A percentile compares a stretch with the other conserved stretches of the same genome.
Evolutionary conservation across 2,888 invertebrate species (phyloP).

Genomic region (Gerris lacustris): DNA sequence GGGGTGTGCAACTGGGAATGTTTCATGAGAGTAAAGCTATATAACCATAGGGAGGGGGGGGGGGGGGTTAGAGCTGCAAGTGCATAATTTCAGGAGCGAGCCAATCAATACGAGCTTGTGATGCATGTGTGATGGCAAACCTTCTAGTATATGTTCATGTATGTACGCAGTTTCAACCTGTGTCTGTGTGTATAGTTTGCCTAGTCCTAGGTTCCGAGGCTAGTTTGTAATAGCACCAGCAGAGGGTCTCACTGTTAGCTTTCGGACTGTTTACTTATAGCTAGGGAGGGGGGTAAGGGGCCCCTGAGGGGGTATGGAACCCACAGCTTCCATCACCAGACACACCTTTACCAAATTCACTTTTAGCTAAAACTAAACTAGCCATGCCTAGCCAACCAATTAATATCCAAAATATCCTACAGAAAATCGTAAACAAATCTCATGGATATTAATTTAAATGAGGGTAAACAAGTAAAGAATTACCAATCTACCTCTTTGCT

Average conservation of each 20-base stretch:
- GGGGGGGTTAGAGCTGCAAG: neutral
- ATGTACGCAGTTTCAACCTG: too few species aligned
- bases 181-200: neutral
- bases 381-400: too few species aligned
- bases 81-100: conserved; percentile 2
- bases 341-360: neutral
- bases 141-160: too few species aligned
- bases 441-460: too few species aligned
- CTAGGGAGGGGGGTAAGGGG: neutral
- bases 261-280: neutral
- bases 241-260: neutral
- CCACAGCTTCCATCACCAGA: neutral
- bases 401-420: too few species aligned
- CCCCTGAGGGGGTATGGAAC: neutral
- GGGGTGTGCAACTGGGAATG: neutral
- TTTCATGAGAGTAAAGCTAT: neutral
- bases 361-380: neutral
- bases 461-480: too few species aligned
- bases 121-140: neutral
- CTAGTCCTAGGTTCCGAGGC: neutral
- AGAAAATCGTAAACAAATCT: too few species aligned
- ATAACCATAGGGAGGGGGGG: neutral
- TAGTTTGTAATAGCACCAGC: neutral
- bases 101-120: neutral
- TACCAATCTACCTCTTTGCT: too few species aligned